Evolutionary conservation across 1,140 invertebrate genomes (phyloP), one percentile per base, ranked within the genome.

Genomic region (Caenorhabditis remanei): DNA sequence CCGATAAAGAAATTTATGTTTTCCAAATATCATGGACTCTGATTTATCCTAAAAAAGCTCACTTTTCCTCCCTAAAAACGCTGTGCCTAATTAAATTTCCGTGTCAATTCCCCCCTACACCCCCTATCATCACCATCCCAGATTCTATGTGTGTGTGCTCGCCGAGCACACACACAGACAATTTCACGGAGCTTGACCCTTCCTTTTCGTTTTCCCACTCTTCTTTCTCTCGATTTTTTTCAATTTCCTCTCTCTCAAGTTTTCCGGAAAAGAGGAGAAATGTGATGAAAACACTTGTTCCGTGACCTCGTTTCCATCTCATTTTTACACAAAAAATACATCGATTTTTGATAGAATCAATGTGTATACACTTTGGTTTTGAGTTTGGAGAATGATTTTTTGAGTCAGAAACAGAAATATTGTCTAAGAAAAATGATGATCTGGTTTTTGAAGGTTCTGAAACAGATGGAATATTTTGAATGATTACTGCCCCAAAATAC

Each of bases 231-330:
- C 32, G 32, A 32, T 32, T 32, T 32, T 7, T 13, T 58, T 58
- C 56, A 58, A 58, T 65, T 16, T 63, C 61, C 9, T n/a, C n/a
- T 40, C 19, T 65, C 67, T 46, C 16, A 46, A 16, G 43, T n/a
- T 71, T 71, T 21, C 67, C 67, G 41, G 21, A 24, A 71, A n/a
- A 48, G 19, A 48, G 1, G 41, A 71, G 43, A 46, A 71, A 14
- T 24, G 71, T 32, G 56, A n/a, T 32, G 19, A 79, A 79, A 79
- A 79, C 71, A 79, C 71, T 79, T 79, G 71, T 79, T 79, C 71
- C 40, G 41, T 71, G 32, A 14, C 41, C 65, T 46, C 65, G 8
- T 19, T 46, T 19, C 11, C 46, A 19, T 19, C 14, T 6, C 13
- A 43, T 43, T 43, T 75, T 46, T 48, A 75, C 43, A 75, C 9